Evolutionary conservation across 1,140 invertebrate genomes (phyloP).

Genomic region (Paraescarpia echinospica): DNA sequence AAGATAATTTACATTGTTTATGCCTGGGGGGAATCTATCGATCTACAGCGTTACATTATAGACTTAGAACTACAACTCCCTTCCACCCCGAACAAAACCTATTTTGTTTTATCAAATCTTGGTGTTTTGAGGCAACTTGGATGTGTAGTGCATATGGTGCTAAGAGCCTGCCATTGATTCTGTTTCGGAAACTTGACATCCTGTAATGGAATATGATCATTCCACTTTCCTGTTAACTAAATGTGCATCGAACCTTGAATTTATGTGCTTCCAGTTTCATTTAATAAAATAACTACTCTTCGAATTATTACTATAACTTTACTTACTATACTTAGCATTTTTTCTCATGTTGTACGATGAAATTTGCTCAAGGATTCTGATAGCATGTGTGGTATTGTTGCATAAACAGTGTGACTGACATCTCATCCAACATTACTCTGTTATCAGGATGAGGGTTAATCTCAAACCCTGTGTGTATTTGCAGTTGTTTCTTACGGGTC

Average conservation of each 20-base stretch:
- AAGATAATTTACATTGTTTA: too few species aligned
- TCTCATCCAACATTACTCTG: too few species aligned
- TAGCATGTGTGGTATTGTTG: background rate
- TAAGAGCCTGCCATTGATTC: background rate
- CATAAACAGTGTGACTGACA: background rate
- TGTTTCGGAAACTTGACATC: background rate
- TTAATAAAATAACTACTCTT: background rate
- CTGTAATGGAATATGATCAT: background rate
- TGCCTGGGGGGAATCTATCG: too few species aligned
- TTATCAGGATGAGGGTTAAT: too few species aligned
- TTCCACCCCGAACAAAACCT: too few species aligned
- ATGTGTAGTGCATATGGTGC: background rate
- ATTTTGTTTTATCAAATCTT: too few species aligned
- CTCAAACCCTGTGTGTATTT: too few species aligned
- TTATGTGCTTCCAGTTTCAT: background rate
- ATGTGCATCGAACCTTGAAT: background rate
- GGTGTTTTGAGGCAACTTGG: background rate
- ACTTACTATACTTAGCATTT: background rate
- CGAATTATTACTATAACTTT: too few species aligned
- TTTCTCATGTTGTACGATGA: background rate
- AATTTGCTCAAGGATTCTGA: background rate
- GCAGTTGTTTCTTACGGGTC: too few species aligned
- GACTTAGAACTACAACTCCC: too few species aligned
- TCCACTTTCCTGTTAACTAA: background rate
- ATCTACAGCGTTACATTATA: too few species aligned